phyloP scores from a whole-genome alignment of 2,888 invertebrate genomes.

The Elysia crispata region DNA sequence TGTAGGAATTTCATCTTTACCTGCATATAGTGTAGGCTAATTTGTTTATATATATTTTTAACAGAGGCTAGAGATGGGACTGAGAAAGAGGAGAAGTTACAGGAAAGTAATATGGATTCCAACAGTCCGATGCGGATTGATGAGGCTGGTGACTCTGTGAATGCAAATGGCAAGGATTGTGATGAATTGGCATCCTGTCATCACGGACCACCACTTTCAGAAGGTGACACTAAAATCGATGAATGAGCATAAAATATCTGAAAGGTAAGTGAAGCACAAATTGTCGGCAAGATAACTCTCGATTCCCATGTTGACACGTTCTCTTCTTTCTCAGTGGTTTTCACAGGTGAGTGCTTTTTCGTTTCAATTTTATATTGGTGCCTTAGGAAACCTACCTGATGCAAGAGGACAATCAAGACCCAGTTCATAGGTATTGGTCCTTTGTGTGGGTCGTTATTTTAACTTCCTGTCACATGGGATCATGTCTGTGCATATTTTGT shows the following conservation, averaged over 20 bases:
- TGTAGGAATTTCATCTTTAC: too few relatives aligned
- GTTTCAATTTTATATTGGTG: slow-evolving; percentile 7
- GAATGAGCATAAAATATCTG: slow-evolving; percentile 41
- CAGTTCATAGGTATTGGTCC: too few relatives aligned
- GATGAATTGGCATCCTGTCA: too few relatives aligned
- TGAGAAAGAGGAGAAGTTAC: background rate
- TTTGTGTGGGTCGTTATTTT: too few relatives aligned
- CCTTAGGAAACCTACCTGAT: background rate
- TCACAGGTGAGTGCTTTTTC: slow-evolving; percentile 45
- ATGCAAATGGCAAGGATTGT: too few relatives aligned
- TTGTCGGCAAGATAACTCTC: background rate
- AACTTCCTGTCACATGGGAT: too few relatives aligned
- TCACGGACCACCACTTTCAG: slow-evolving; percentile 31
- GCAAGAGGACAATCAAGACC: background rate
- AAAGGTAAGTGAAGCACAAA: slow-evolving; percentile 35
- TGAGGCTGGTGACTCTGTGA: too few relatives aligned
- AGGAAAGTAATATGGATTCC: background rate
- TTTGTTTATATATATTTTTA: background rate
- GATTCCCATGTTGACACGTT: slow-evolving; percentile 35
- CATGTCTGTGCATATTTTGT: too few relatives aligned
- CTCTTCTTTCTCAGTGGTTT: slow-evolving; percentile 46
- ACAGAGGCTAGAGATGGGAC: background rate
- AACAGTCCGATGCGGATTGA: too few relatives aligned
- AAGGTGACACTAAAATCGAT: slow-evolving; percentile 52
- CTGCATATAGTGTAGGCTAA: background rate